A percentile compares a stretch with the other conserved stretches of the same genome.
phyloP scores from a whole-genome alignment of 2,113 vertebrate genomes.

The Channa argus region DNA sequence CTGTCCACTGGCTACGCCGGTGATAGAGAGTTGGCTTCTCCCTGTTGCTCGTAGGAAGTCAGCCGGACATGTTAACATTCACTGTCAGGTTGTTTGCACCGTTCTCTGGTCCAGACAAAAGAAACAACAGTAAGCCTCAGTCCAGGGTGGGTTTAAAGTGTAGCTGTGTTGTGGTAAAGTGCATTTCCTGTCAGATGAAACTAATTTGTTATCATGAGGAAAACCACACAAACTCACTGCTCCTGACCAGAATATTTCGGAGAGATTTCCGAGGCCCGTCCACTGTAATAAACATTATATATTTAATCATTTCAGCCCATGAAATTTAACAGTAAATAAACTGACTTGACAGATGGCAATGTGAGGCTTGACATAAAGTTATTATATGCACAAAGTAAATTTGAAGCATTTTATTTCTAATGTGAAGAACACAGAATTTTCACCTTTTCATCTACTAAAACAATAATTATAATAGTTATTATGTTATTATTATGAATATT shows the following conservation, averaged over 20 bases:
- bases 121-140: constrained; percentile 18
- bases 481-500: too few species aligned
- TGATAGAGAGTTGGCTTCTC: neutral
- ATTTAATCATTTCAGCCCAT: too few species aligned
- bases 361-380: too few species aligned
- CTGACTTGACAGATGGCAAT: too few species aligned
- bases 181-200: constrained; percentile 28
- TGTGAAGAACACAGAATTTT: too few species aligned
- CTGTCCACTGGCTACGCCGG: constrained; percentile 5
- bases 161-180: constrained; percentile 11
- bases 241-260: neutral
- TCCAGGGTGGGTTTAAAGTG: neutral
- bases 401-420: too few species aligned
- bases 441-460: too few species aligned
- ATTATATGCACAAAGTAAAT: too few species aligned
- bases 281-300: too few species aligned
- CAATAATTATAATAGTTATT: too few species aligned
- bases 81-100: neutral
- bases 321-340: too few species aligned
- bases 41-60: constrained; percentile 1
- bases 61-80: constrained; percentile 16
- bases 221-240: constrained; percentile 10
- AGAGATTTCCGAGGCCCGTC: neutral
- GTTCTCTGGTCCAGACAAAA: constrained; percentile 26
- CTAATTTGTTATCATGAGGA: neutral